Conservation (phyloP, 2,797 vertebrate genomes). For the Squalus acanthias region DNA sequence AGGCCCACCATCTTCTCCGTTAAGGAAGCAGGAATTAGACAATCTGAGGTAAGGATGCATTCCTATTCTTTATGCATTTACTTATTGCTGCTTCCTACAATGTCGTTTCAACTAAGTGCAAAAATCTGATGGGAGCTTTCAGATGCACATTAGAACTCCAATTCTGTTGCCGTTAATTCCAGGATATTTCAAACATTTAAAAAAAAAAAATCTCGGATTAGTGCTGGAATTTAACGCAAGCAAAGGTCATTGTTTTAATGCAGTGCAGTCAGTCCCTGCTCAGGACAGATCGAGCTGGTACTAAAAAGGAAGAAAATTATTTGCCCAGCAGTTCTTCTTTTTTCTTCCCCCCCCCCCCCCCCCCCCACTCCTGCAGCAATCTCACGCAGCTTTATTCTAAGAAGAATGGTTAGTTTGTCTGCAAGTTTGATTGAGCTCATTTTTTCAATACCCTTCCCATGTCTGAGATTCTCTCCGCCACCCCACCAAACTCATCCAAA, state of each 20-base stretch:
- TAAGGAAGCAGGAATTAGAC: slow-evolving; percentile 91
- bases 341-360: background rate
- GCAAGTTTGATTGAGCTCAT: background rate
- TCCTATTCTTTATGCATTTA: background rate
- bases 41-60: slow-evolving; percentile 76
- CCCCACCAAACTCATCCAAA: background rate
- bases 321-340: background rate
- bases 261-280: background rate
- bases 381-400: background rate
- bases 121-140: background rate
- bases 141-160: no score
- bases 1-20: slow-evolving; percentile 86
- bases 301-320: background rate
- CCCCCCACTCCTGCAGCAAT: background rate
- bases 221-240: background rate
- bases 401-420: background rate
- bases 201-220: background rate
- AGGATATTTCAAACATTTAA: background rate
- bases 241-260: background rate
- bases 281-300: background rate
- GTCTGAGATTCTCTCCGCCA: background rate
- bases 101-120: background rate
- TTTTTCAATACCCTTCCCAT: background rate
- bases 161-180: background rate
- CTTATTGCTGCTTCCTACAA: background rate